Evolutionary conservation across 1,140 invertebrate genomes (phyloP).

Genomic region (Branchinecta lynchi): DNA sequence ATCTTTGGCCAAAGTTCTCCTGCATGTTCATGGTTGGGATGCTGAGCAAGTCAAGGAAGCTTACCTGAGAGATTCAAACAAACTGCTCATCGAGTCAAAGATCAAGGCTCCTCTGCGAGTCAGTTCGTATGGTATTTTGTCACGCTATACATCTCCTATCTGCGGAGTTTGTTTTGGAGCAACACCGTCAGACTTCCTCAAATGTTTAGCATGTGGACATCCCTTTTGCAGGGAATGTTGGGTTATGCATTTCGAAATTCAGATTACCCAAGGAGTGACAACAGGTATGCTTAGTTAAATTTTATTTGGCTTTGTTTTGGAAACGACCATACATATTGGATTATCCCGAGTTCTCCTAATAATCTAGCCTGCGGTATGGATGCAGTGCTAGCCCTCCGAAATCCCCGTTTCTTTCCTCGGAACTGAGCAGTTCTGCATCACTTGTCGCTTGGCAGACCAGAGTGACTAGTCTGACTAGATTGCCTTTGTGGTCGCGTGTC

Average conservation of each 20-base stretch:
- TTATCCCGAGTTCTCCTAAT: no score
- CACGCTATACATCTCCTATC: conserved; percentile 26
- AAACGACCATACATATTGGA: no score
- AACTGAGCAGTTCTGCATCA: no score
- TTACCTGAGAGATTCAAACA: conserved; percentile 56
- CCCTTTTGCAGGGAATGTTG: conserved; percentile 89
- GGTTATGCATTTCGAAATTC: conserved; percentile 86
- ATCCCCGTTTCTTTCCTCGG: no score
- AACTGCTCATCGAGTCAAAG: conserved; percentile 55
- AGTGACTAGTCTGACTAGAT: no score
- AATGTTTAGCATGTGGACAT: conserved; percentile 71
- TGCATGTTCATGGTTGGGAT: conserved; percentile 75
- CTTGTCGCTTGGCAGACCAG: no score
- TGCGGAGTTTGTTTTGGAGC: conserved; percentile 47
- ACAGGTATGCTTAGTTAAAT: conserved; percentile 35
- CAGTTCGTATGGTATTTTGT: conserved; percentile 22
- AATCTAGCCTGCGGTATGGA: no score
- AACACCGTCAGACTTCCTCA: conserved; percentile 44
- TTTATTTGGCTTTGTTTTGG: not conserved
- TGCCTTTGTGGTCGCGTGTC: no score
- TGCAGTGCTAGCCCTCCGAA: no score
- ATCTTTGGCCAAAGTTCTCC: conserved; percentile 74
- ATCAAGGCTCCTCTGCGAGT: conserved; percentile 50
- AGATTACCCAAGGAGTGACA: conserved; percentile 71
- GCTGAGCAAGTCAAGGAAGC: conserved; percentile 57